These are phyloP conservation scores for Grantiella picta DNA, from an alignment of 2,113 vertebrate genomes.

Conservation along the genomic window DNA sequence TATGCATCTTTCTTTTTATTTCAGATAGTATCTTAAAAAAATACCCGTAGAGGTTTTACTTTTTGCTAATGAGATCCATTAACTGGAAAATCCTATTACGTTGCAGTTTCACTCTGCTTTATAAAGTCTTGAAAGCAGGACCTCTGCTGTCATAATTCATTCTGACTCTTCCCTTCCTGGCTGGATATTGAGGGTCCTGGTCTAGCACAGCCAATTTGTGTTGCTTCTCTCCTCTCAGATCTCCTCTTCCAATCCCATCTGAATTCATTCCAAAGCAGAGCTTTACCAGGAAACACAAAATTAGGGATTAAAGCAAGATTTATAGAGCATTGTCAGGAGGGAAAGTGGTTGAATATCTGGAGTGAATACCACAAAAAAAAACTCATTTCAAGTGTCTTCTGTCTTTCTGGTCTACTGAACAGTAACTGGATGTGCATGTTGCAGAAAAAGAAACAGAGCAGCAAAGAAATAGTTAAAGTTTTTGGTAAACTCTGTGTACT, in stretches of 20 bases:
- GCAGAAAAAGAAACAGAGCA: neutral
- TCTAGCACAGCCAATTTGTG: neutral
- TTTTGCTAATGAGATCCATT: neutral
- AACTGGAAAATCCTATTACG: slow-evolving; percentile 8
- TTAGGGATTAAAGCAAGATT: neutral
- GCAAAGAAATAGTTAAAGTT: neutral
- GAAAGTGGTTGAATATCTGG: neutral
- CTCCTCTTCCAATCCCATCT: neutral
- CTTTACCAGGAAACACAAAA: neutral
- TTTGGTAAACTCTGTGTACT: neutral
- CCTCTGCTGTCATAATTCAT: neutral
- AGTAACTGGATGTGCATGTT: neutral
- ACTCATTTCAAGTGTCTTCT: neutral
- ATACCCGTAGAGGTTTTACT: neutral
- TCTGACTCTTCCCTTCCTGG: neutral
- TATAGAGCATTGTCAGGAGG: neutral
- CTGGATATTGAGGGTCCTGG: neutral
- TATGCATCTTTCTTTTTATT: neutral
- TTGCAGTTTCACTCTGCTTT: neutral
- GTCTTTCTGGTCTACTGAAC: neutral
- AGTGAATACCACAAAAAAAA: neutral
- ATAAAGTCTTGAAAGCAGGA: neutral
- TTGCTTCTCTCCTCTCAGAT: neutral
- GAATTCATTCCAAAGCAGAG: neutral
- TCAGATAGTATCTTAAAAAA: neutral